These are phyloP conservation scores for Anser brachyrhynchus DNA, from an alignment of 2,113 vertebrate species.

Conservation along the genomic window DNA sequence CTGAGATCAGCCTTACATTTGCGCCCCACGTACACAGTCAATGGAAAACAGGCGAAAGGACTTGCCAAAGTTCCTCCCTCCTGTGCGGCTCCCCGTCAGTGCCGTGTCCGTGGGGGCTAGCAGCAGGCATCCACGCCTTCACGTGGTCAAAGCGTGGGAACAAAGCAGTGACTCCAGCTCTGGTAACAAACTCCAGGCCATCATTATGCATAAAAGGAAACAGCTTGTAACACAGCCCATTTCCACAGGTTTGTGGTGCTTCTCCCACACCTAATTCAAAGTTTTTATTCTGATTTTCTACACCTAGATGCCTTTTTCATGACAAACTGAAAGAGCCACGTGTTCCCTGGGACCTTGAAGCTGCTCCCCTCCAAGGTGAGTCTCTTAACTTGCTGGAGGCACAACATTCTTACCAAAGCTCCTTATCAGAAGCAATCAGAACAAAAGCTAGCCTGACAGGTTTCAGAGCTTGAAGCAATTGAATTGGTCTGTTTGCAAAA, in stretches of 20 bases:
- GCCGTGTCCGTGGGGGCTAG: accelerated
- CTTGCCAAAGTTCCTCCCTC: neutral
- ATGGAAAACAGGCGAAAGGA: neutral
- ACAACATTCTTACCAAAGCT: conserved; percentile 52
- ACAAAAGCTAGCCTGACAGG: conserved; percentile 61
- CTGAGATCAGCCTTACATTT: accelerated
- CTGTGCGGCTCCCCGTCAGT: accelerated
- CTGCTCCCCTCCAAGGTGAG: conserved; percentile 43
- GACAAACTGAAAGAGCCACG: neutral
- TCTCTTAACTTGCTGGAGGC: conserved; percentile 28
- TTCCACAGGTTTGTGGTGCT: neutral
- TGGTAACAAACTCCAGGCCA: neutral
- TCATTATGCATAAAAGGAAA: neutral
- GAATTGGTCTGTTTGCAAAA: conserved; percentile 59
- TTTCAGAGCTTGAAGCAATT: conserved; percentile 44
- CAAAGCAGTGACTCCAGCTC: neutral
- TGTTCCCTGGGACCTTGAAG: neutral
- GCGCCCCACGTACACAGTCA: accelerated
- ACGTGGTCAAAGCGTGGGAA: accelerated
- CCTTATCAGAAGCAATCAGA: conserved; percentile 63
- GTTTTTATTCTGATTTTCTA: neutral
- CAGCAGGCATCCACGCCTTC: neutral
- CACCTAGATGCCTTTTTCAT: neutral
- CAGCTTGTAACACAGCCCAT: neutral
- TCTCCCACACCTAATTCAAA: neutral